Evolutionary conservation across 2,888 invertebrate genomes (phyloP).

Genomic region (Amiota minor): DNA sequence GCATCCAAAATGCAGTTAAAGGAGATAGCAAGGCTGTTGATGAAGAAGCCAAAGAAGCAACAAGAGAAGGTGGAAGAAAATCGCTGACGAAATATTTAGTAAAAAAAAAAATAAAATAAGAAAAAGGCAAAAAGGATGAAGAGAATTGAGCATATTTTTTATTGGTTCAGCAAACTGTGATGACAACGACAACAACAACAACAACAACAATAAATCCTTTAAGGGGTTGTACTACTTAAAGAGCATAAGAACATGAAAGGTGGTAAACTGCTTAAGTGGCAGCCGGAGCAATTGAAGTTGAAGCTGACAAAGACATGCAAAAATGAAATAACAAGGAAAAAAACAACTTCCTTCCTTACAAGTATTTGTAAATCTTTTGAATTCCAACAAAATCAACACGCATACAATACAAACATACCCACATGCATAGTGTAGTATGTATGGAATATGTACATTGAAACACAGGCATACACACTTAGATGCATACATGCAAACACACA

Average conservation of each 20-base stretch:
- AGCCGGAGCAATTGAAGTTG: slow-evolving; percentile 38
- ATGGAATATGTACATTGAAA: too few species aligned
- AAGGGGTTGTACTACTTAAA: slow-evolving; percentile 26
- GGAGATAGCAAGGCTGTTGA: slow-evolving; percentile 3
- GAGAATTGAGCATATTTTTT: slow-evolving; percentile 58
- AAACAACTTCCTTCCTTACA: slow-evolving; percentile 40
- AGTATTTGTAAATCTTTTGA: slow-evolving; percentile 66
- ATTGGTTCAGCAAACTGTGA: slow-evolving; percentile 62
- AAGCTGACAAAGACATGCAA: slow-evolving; percentile 37
- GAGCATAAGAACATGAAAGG: slow-evolving; percentile 4
- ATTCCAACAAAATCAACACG: slow-evolving; percentile 60
- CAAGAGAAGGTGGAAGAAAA: slow-evolving; percentile 27
- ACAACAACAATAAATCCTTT: slow-evolving; percentile 13
- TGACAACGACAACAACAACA: slow-evolving; percentile 39
- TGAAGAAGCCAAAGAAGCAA: not conserved
- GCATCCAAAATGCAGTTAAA: slow-evolving; percentile 17
- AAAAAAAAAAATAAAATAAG: slow-evolving; percentile 43
- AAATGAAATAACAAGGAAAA: slow-evolving; percentile 44
- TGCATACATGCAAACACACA: slow-evolving; percentile 30
- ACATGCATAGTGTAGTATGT: not conserved
- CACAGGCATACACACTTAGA: slow-evolving; percentile 61
- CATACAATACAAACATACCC: slow-evolving; percentile 39
- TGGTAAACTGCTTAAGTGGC: slow-evolving; percentile 4
- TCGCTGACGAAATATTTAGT: slow-evolving; percentile 54
- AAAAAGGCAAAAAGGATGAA: not conserved